Conservation (phyloP, 2,113 vertebrate genomes). For the Sceloporus tristichus region DNA sequence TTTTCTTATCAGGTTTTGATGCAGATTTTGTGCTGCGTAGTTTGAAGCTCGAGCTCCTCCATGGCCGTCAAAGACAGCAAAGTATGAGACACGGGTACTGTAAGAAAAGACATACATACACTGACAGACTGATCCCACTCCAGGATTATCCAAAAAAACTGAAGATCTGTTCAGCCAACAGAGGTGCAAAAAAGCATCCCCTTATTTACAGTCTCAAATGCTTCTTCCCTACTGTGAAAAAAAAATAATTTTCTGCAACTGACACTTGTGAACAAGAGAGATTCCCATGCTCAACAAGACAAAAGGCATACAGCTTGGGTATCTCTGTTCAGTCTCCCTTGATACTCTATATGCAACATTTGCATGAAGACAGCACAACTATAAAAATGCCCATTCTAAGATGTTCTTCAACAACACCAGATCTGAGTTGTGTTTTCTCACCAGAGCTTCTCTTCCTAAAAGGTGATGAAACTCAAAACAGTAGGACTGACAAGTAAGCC, state of each 20-base stretch:
- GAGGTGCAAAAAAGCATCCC: neutral
- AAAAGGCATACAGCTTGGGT: neutral
- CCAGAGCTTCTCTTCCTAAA: too few species aligned
- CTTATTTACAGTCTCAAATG: neutral
- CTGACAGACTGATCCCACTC: conserved; percentile 1
- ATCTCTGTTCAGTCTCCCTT: neutral
- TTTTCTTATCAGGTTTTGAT: conserved; percentile 88
- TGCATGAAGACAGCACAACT: neutral
- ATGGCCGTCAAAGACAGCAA: conserved; percentile 96
- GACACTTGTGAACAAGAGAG: neutral
- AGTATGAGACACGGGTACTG: conserved; percentile 89
- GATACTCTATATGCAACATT: neutral
- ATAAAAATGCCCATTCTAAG: neutral
- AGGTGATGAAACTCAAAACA: too few species aligned
- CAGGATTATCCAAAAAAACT: neutral
- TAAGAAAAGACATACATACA: conserved; percentile 1
- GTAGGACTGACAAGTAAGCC: too few species aligned
- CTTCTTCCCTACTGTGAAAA: neutral
- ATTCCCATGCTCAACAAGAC: neutral
- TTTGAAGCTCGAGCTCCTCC: conserved; percentile 91
- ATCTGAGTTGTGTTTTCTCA: too few species aligned
- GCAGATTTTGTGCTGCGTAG: conserved; percentile 93
- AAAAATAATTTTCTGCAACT: neutral
- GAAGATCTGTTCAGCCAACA: rapidly evolving
- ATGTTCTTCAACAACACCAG: too few species aligned